These are phyloP conservation scores for Paratrypauchen microcephalus DNA, from an alignment of 2,797 vertebrate species.

Conservation along the genomic window DNA sequence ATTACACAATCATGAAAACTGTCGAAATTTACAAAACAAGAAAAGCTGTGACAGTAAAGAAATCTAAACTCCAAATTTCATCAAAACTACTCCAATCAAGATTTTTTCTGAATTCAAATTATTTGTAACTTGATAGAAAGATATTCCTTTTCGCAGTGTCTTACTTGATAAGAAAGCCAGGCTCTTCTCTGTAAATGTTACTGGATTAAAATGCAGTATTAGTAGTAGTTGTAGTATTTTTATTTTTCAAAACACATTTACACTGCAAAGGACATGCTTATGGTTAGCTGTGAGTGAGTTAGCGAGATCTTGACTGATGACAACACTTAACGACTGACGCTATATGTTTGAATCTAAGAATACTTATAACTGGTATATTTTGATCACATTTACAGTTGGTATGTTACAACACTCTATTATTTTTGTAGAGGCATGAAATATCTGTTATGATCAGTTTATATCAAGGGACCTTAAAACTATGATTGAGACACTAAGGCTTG, in stretches of 20 bases:
- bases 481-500: too few species aligned
- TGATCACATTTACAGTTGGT: not conserved
- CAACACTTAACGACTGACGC: not conserved
- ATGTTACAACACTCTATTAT: not conserved
- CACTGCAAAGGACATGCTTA: slow-evolving; percentile 27
- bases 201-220: not conserved
- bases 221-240: not conserved
- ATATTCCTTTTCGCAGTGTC: not conserved
- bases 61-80: not conserved
- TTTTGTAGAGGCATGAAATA: not conserved
- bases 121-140: not conserved
- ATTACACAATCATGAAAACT: not conserved
- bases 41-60: not conserved
- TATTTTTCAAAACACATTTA: not conserved
- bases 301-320: slow-evolving; percentile 3
- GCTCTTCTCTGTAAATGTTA: not conserved
- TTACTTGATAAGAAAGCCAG: not conserved
- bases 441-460: not conserved
- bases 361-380: not conserved
- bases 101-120: not conserved
- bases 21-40: not conserved
- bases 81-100: not conserved
- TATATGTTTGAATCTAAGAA: not conserved
- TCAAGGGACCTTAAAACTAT: too few species aligned
- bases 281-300: slow-evolving; percentile 11